Percentiles rank a stretch among this genome's conserved stretches.
Conservation (phyloP, 2,797 vertebrate species). For the Sebastes matsubarae region DNA sequence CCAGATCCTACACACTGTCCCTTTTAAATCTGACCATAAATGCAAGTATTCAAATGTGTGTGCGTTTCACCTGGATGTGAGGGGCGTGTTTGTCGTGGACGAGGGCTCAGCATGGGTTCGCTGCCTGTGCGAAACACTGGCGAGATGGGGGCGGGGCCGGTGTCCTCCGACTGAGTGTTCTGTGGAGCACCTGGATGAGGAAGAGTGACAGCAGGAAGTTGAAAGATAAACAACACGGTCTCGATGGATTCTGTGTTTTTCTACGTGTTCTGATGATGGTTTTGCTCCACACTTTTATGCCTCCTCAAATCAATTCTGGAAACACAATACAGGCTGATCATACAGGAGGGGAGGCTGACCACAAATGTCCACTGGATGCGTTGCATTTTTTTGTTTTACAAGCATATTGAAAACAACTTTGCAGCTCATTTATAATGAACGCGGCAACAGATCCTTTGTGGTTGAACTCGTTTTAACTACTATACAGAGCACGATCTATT, state of each 20-base stretch:
- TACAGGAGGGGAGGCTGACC: neutral
- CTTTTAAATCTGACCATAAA: neutral
- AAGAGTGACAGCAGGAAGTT: neutral
- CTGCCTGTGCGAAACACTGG: constrained; percentile 88
- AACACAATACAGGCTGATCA: neutral
- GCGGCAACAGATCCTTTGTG: neutral
- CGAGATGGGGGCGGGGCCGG: constrained; percentile 71
- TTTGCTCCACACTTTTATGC: neutral
- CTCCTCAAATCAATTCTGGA: neutral
- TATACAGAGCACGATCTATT: neutral
- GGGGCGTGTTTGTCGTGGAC: constrained; percentile 53
- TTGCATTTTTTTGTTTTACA: neutral
- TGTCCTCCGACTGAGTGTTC: constrained; percentile 38
- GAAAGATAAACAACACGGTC: neutral
- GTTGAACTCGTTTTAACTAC: neutral
- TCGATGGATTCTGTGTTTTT: neutral
- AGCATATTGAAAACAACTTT: neutral
- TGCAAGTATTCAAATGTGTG: neutral
- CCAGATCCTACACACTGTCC: too few relatives aligned
- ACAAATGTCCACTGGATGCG: neutral
- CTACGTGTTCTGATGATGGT: neutral
- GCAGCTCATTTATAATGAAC: neutral
- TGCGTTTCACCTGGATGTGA: constrained; percentile 57
- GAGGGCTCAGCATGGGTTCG: constrained; percentile 85
- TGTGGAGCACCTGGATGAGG: constrained; percentile 65